Evolutionary conservation across 2,888 invertebrate species (phyloP), one percentile per base, ranked within the genome.

Genomic region (Lagria hirta): DNA sequence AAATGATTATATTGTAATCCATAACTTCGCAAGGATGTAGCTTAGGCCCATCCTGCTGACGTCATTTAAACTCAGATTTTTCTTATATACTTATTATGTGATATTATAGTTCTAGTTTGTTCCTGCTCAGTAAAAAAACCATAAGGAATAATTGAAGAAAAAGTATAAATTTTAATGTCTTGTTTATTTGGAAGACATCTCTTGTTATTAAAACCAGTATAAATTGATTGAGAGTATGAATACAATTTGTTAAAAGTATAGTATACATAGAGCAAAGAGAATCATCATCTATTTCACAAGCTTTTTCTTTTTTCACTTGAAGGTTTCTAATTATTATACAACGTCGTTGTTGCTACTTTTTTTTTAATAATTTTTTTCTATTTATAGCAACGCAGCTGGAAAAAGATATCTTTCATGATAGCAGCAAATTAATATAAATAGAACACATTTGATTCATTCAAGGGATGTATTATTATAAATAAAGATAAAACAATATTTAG

Each of bases 101-200:
- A n/a, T n/a, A n/a, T n/a, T n/a, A n/a, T n/a, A n/a, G n/a, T n/a
- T n/a, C n/a, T n/a, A n/a, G n/a, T n/a, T n/a, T n/a, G n/a, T n/a
- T n/a, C n/a, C n/a, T n/a, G n/a, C n/a, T n/a, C n/a, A n/a, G n/a
- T n/a, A n/a, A n/a, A n/a, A n/a, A n/a, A n/a, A n/a, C n/a, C n/a
- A n/a, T n/a, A n/a, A 18, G 20, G 20, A n/a, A 6, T 18, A n/a
- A n/a, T 6, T 18, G 20, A 18, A 18, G 20, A 36, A 27, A 36
- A 17, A 4, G 3, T 21, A 24, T 20, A n/a, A n/a, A n/a, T 48
- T 66, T 64, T 61, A 66, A 69, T 69, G 69, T 65, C 69, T 69
- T 61, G 62, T 71, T 69, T 70, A 70, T 70, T 70, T 69, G 71
- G 71, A 71, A 71, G 71, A 71, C 71, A 70, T 67, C 67, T 66